Evolutionary conservation across 2,888 invertebrate species (phyloP).

Genomic region (Dryobota labecula): DNA sequence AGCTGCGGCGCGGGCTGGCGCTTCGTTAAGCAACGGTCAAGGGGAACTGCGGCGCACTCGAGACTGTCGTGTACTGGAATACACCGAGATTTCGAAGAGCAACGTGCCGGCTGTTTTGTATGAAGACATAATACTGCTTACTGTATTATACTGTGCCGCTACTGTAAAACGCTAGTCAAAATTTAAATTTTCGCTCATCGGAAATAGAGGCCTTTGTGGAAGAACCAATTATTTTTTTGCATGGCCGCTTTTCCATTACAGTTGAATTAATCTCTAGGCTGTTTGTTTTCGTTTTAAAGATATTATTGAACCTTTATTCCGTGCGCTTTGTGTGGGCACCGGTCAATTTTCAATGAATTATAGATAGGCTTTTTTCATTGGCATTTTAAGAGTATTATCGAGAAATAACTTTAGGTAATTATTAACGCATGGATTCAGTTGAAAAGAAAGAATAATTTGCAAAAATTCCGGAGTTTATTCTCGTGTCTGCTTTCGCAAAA

Average conservation of each 20-base stretch:
- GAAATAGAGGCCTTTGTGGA: slow-evolving; percentile 81
- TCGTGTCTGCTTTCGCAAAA: slow-evolving; percentile 37
- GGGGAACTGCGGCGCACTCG: too few relatives aligned
- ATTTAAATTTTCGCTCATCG: slow-evolving; percentile 77
- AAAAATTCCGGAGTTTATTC: slow-evolving; percentile 5
- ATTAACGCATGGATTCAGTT: slow-evolving; percentile 34
- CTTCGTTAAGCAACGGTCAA: too few relatives aligned
- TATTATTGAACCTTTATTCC: slow-evolving; percentile 67
- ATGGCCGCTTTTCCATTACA: slow-evolving; percentile 83
- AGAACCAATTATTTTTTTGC: slow-evolving; percentile 88
- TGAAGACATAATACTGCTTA: too few relatives aligned
- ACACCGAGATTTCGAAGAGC: too few relatives aligned
- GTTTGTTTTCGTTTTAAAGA: slow-evolving; percentile 78
- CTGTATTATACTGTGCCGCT: too few relatives aligned
- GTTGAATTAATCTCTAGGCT: slow-evolving; percentile 79
- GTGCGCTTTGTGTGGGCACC: slow-evolving; percentile 57
- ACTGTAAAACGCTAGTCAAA: slow-evolving; percentile 66
- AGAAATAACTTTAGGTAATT: slow-evolving; percentile 45
- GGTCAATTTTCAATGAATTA: slow-evolving; percentile 54
- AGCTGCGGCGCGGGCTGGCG: too few relatives aligned
- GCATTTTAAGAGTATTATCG: slow-evolving; percentile 16
- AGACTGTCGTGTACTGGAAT: too few relatives aligned
- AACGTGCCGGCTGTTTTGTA: too few relatives aligned
- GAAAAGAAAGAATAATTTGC: slow-evolving; percentile 21
- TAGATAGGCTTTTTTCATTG: slow-evolving; percentile 36